phyloP scores from a whole-genome alignment of 37 sponge, comb jelly and placozoan genomes.

The Chondrilla cf. caribensis region DNA sequence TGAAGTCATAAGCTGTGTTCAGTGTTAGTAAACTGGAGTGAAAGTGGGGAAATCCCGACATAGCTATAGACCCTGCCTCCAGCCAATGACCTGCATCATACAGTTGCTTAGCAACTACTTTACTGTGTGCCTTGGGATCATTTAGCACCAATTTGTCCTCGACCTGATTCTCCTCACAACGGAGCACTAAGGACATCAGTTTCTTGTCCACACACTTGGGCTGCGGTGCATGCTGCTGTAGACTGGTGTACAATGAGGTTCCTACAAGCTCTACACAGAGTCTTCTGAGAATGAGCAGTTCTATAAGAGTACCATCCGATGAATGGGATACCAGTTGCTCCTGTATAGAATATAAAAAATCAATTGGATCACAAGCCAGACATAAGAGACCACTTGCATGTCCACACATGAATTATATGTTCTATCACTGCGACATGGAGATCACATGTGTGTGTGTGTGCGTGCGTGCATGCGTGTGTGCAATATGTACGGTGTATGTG shows the following conservation, averaged over 20 bases:
- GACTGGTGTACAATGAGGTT: background rate
- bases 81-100: slow-evolving; percentile 32
- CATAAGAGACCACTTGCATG: too few relatives aligned
- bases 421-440: too few relatives aligned
- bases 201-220: background rate
- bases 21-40: background rate
- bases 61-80: slow-evolving; percentile 53
- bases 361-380: too few relatives aligned
- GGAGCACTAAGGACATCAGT: slow-evolving; percentile 39
- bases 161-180: slow-evolving; percentile 38
- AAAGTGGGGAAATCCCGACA: background rate
- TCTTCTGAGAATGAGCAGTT: background rate
- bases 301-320: background rate
- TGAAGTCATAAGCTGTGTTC: slow-evolving; percentile 2
- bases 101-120: slow-evolving; percentile 39
- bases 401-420: too few relatives aligned
- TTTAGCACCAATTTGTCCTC: slow-evolving; percentile 3
- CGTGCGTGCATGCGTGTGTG: too few relatives aligned
- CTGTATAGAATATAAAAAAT: too few relatives aligned
- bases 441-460: too few relatives aligned
- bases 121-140: slow-evolving; percentile 14
- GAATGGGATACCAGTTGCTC: too few relatives aligned
- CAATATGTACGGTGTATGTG: too few relatives aligned
- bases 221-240: background rate
- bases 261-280: background rate